Evolutionary conservation across 2,113 vertebrate species (phyloP), one percentile per base, ranked within the genome.

Genomic region (Lagopus muta): DNA sequence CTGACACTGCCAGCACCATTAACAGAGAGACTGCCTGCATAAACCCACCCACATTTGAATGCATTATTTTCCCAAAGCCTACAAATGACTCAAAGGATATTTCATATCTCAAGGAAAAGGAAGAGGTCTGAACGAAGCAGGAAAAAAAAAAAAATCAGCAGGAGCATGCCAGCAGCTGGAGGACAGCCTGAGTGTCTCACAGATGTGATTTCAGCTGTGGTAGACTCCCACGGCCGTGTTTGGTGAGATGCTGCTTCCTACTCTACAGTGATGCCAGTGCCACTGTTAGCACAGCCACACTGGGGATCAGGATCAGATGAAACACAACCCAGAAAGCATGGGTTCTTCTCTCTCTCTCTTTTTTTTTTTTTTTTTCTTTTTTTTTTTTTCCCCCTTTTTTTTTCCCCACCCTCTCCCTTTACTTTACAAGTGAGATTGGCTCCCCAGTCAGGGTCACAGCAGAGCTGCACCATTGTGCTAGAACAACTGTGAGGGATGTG

Each of bases 21-120:
- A 90, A 50, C 10, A 22, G 52, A 60, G 72, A 81, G 90, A 83
- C 92, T 78, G 90, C 38, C 82, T 93, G 90, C 90, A 89, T 93
- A 93, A 83, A 93, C 77, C 80, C 61, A 61, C 64, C 52, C 13
- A 2, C 30, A 94, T 90, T 90, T 88, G 79, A 96, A 92, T 81
- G 65, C 11, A 28, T 42, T 94, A 25, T 81, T 90, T 93, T 84
- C 38, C 52, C 76, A 75, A 83, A 86, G 83, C 76, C 91, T 78
- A 81, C 65, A 90, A 81, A 52, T 34, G 27, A 85, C 79, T 79
- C 82, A 95, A 93, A 94, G 82, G 36, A 55, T 72, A 64, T 76
- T 91, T 87, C 43, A 40, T 62, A 83, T 73, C 67, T 86, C 72
- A 74, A 57, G 86, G 67, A 71, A 77, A 90, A 27, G 71, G n/a